Conservation (phyloP, 2,113 vertebrate genomes). For the Macquaria ambigua region DNA sequence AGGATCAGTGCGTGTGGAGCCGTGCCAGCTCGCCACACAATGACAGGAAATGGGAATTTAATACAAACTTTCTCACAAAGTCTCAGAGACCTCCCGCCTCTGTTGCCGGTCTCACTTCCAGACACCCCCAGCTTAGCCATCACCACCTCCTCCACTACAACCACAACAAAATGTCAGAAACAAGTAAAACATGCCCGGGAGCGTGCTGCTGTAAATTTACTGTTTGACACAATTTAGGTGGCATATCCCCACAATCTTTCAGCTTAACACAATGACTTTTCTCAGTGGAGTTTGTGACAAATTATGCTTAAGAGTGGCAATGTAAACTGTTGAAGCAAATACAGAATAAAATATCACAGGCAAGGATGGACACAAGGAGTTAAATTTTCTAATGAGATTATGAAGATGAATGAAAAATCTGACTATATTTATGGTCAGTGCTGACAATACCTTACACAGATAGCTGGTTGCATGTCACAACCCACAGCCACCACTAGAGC, state of each 20-base stretch:
- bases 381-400: not conserved
- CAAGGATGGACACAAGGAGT: not conserved
- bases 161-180: slow-evolving; percentile 73
- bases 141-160: slow-evolving; percentile 61
- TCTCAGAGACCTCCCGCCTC: slow-evolving; percentile 70
- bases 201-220: slow-evolving; percentile 25
- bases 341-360: not conserved
- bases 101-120: slow-evolving; percentile 55
- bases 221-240: not conserved
- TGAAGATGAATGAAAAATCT: not conserved
- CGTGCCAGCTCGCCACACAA: slow-evolving; percentile 84
- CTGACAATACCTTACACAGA: not conserved
- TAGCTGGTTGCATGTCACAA: not conserved
- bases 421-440: not conserved
- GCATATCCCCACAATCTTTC: slow-evolving; percentile 5
- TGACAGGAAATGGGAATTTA: slow-evolving; percentile 87
- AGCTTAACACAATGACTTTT: not conserved
- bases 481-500: not conserved
- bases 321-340: not conserved
- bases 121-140: slow-evolving; percentile 45
- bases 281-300: slow-evolving; percentile 1
- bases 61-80: slow-evolving; percentile 88
- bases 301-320: not conserved
- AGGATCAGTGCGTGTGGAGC: slow-evolving; percentile 83
- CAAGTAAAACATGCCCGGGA: slow-evolving; percentile 45